These are phyloP conservation scores for Yponomeuta plumbellus DNA, from an alignment of 2,888 invertebrate genomes.

Conservation along the genomic window DNA sequence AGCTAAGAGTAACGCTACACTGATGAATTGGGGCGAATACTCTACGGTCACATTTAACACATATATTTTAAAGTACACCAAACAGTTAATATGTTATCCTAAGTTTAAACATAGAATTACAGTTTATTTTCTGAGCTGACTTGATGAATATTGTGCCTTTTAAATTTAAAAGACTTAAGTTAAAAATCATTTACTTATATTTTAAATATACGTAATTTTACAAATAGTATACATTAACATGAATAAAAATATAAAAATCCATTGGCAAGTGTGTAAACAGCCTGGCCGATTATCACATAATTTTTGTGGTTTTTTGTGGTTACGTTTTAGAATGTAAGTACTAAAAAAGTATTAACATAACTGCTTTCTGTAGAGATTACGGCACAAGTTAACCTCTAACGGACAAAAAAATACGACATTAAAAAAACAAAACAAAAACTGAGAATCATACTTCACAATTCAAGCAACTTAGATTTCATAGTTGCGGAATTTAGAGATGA, in stretches of 20 bases:
- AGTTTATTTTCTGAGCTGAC: constrained; percentile 61
- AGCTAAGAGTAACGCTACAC: constrained; percentile 53
- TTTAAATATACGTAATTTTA: constrained; percentile 5
- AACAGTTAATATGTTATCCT: constrained; percentile 5
- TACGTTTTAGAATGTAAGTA: constrained; percentile 14
- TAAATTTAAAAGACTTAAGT: constrained; percentile 32
- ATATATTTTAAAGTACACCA: constrained; percentile 15
- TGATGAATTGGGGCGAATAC: constrained; percentile 27
- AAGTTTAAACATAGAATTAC: constrained; percentile 35
- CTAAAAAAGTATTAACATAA: neutral
- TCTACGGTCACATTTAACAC: constrained; percentile 9
- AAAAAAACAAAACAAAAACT: constrained; percentile 4
- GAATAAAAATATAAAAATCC: constrained; percentile 33
- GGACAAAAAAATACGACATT: constrained; percentile 11
- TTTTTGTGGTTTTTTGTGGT: constrained; percentile 10
- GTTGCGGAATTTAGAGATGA: constrained; percentile 92
- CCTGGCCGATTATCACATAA: constrained; percentile 28
- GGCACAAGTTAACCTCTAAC: constrained; percentile 18
- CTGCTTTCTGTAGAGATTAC: constrained; percentile 5
- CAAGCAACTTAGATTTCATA: constrained; percentile 87
- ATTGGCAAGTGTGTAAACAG: constrained; percentile 47
- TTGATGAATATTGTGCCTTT: constrained; percentile 72
- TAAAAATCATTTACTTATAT: constrained; percentile 12
- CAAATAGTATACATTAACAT: constrained; percentile 28
- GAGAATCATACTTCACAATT: neutral